These are phyloP conservation scores for Neosilurus hyrtlii DNA, from an alignment of 2,797 vertebrate genomes.

Conservation along the genomic window DNA sequence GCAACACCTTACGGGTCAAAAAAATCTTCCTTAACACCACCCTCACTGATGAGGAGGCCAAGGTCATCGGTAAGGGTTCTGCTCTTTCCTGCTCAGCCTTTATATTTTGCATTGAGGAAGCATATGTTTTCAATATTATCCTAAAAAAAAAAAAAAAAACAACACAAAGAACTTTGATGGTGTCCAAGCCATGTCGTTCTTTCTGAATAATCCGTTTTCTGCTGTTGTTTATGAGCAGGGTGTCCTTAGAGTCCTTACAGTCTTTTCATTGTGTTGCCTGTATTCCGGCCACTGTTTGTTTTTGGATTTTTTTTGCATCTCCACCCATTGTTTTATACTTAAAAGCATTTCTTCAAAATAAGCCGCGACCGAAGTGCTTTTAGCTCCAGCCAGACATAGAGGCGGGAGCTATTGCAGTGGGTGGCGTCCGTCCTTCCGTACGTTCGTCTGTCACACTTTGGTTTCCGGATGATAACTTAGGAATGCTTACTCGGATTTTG, in stretches of 20 bases:
- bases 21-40: conserved; percentile 99
- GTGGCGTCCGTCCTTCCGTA: too few species aligned
- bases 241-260: neutral
- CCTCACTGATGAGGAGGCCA: conserved; percentile 96
- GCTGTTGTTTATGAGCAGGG: neutral
- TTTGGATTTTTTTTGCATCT: conserved; percentile 1
- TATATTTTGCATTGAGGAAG: neutral
- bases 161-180: neutral
- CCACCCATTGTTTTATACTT: conserved; percentile 29
- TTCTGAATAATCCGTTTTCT: neutral
- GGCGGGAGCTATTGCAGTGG: too few species aligned
- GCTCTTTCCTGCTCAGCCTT: conserved; percentile 8
- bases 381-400: neutral
- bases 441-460: too few species aligned
- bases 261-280: conserved; percentile 11
- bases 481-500: too few species aligned
- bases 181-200: neutral
- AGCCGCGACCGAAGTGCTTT: neutral
- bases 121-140: neutral
- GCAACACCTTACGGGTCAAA: conserved; percentile 98
- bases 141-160: neutral
- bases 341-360: neutral
- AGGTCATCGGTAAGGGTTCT: conserved; percentile 87
- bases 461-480: too few species aligned
- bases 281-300: neutral